Evolutionary conservation across 1,140 invertebrate genomes (phyloP), one percentile per base, ranked within the genome.

Genomic region (Euglossa dilemma): DNA sequence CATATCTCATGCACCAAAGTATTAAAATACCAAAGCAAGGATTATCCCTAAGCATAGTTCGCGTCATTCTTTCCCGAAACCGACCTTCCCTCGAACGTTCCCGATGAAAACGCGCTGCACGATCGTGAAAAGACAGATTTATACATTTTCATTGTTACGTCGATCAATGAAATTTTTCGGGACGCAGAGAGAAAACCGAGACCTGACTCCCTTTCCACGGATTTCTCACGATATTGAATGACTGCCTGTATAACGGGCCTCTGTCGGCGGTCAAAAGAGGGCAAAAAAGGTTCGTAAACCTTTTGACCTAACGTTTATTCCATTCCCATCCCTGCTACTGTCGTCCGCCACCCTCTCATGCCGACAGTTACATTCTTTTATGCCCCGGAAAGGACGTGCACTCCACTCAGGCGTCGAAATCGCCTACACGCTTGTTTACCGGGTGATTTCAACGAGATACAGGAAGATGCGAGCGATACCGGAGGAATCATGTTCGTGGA

Each of bases 381-480:
- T 54, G 59, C 57, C 67, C 56, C 12, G 66, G 56, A 54, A 87
- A 74, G 56, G 73, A 79, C 69, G 66, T 52, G 64, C 77, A 54
- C 81, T 77, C 77, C 57, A 59, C 59, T 71, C 90, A 67, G 86
- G 90, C 90, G 80, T 91, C 90, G 90, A 91, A 88, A 87, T 91
- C 90, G 88, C 90, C 82, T 52, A 78, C 71, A n/a, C 73, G 52
- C 71, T 71, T 80, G 77, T 85, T 69, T 73, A 79, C 80, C 70
- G 72, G 86, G 89, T 89, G 89, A 90, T 69, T 89, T 90, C 87
- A 87, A 90, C 79, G 87, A 73, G 25, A 80, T 23, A 45, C 20
- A 56, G 52, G 56, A 57, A 86, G 74, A 73, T 86, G 59, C 25
- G n/a, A 64, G n/a, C 11, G 75, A 57, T 66, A 81, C 1, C 16